These are phyloP conservation scores for Pollicipes pollicipes DNA, from an alignment of 1,140 invertebrate species.

Conservation along the genomic window DNA sequence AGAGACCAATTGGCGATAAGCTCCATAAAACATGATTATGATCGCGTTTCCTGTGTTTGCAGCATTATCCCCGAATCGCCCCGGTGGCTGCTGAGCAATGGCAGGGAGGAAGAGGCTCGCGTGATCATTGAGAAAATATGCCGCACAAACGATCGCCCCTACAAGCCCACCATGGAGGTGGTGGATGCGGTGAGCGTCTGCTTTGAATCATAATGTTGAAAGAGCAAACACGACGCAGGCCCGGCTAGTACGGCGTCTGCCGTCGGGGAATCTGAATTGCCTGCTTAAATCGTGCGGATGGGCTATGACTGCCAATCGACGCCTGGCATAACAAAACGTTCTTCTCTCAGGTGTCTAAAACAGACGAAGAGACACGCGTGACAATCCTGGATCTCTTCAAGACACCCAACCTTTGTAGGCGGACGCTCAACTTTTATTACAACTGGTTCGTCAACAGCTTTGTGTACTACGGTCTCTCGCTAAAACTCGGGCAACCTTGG, in stretches of 20 bases:
- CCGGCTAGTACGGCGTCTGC: no score
- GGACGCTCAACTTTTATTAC: slow-evolving; percentile 53
- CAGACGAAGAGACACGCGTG: slow-evolving; percentile 13
- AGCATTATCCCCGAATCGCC: slow-evolving; percentile 20
- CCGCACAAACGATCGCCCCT: slow-evolving; percentile 17
- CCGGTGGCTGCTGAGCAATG: slow-evolving; percentile 17
- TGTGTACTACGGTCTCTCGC: slow-evolving; percentile 62
- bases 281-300: no score
- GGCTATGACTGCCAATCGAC: no score
- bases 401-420: slow-evolving; percentile 46
- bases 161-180: not conserved
- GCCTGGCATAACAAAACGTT: no score
- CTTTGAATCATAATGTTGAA: no score
- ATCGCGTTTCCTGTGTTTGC: not conserved
- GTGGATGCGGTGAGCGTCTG: not conserved
- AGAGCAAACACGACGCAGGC: no score
- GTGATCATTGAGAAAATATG: slow-evolving; percentile 22
- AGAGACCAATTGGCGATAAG: no score
- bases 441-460: slow-evolving; percentile 56
- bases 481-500: slow-evolving; percentile 54
- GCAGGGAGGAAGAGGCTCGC: slow-evolving; percentile 17
- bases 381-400: slow-evolving; percentile 45
- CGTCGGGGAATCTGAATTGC: no score
- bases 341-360: slow-evolving; percentile 3
- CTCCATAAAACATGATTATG: no score